These are phyloP conservation scores for Hippocampus barbouri DNA, from an alignment of 2,113 vertebrate genomes.

Conservation along the genomic window DNA sequence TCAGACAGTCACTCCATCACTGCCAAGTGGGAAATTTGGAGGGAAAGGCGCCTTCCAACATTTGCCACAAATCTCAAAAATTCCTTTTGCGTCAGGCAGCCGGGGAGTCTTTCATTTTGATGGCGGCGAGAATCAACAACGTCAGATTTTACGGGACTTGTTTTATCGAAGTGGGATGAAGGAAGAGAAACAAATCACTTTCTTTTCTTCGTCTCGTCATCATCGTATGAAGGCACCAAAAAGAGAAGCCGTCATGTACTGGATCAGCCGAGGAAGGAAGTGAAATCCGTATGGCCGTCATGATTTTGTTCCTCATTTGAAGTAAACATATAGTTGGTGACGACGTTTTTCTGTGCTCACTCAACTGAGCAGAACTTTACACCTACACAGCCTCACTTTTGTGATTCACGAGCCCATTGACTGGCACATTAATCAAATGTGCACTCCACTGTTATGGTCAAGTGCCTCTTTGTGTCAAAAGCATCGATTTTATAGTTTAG, in stretches of 20 bases:
- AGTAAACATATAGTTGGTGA: slow-evolving; percentile 3
- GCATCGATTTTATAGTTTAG: slow-evolving; percentile 34
- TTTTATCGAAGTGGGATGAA: slow-evolving; percentile 47
- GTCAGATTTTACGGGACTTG: slow-evolving; percentile 41
- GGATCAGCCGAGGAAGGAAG: background rate
- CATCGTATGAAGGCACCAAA: background rate
- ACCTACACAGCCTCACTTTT: slow-evolving; percentile 9
- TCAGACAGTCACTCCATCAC: slow-evolving; percentile 65
- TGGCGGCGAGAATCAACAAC: slow-evolving; percentile 45
- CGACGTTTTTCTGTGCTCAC: background rate
- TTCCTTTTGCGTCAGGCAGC: slow-evolving; percentile 65
- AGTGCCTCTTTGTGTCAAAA: slow-evolving; percentile 31
- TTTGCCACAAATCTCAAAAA: slow-evolving; percentile 64
- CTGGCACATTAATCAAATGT: slow-evolving; percentile 49
- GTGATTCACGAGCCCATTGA: slow-evolving; percentile 38
- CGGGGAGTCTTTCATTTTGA: slow-evolving; percentile 58
- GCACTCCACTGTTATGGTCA: slow-evolving; percentile 38
- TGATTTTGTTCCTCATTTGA: background rate
- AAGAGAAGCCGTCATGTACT: slow-evolving; percentile 4
- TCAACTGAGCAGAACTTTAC: slow-evolving; percentile 10
- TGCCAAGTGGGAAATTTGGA: slow-evolving; percentile 66
- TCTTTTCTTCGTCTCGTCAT: slow-evolving; percentile 13
- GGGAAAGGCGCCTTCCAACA: slow-evolving; percentile 58
- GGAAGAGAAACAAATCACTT: slow-evolving; percentile 55
- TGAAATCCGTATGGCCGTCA: slow-evolving; percentile 3